These are phyloP conservation scores for Leptocoma aspasia DNA, from an alignment of 2,113 vertebrate genomes.

Conservation along the genomic window DNA sequence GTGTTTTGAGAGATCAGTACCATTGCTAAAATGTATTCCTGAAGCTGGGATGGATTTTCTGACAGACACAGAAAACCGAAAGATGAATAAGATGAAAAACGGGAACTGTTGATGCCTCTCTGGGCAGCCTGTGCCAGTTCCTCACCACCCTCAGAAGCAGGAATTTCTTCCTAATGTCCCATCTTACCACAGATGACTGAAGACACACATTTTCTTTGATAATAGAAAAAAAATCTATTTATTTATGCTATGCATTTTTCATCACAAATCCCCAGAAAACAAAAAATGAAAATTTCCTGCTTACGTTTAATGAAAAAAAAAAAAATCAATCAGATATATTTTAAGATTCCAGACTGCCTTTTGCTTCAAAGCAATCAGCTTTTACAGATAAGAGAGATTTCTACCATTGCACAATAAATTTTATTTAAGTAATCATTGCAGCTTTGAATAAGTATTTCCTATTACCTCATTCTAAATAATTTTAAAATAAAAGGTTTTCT, in stretches of 20 bases:
- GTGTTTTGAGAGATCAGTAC: accelerated
- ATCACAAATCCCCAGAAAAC: background rate
- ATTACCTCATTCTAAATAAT: background rate
- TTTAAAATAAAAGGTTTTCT: background rate
- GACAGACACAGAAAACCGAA: background rate
- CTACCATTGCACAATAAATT: background rate
- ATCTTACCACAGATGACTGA: background rate
- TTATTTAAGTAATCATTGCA: background rate
- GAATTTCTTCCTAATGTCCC: background rate
- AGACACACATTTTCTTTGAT: background rate
- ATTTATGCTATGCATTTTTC: background rate
- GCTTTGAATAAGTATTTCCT: background rate
- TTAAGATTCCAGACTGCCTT: background rate
- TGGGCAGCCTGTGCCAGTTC: background rate
- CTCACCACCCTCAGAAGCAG: background rate
- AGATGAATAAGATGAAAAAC: background rate
- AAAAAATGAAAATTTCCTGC: background rate
- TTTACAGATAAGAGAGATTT: background rate
- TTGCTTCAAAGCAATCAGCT: background rate
- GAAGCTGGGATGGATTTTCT: background rate
- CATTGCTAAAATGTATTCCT: background rate
- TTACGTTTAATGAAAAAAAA: background rate
- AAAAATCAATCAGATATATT: background rate
- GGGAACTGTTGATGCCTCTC: background rate
- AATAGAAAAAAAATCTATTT: background rate